Conservation (phyloP, 2,888 invertebrate genomes). For the Synanthedon formicaeformis region DNA sequence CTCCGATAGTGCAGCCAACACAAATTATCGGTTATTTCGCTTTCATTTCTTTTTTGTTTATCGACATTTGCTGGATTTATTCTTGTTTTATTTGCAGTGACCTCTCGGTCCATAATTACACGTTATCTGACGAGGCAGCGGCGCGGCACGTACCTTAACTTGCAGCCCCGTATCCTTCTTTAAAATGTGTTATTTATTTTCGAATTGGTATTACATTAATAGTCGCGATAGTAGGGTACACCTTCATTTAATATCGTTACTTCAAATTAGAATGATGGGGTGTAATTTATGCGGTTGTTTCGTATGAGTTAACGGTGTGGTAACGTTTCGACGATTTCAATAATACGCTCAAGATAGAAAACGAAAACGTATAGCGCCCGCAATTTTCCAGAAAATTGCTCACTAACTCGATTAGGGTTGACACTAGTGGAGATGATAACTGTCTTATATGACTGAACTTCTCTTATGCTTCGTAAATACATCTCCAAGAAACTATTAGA, state of each 20-base stretch:
- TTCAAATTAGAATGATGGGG: conserved; percentile 51
- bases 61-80: conserved; percentile 39
- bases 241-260: conserved; percentile 67
- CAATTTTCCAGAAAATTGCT: conserved; percentile 41
- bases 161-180: conserved; percentile 39
- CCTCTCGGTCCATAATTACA: conserved; percentile 63
- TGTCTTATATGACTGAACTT: too few relatives aligned
- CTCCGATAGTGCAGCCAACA: conserved; percentile 37
- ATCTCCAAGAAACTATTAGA: background rate
- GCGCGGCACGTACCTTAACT: conserved; percentile 45
- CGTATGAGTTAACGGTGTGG: conserved; percentile 10
- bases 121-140: conserved; percentile 33
- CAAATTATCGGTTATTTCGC: conserved; percentile 63
- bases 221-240: conserved; percentile 49
- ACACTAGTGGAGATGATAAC: background rate
- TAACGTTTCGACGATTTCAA: conserved; percentile 19
- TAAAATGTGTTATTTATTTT: conserved; percentile 65
- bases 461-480: too few relatives aligned
- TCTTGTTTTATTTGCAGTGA: conserved; percentile 61
- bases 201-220: conserved; percentile 65
- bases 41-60: conserved; percentile 59
- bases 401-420: background rate
- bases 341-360: conserved; percentile 16
- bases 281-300: conserved; percentile 49
- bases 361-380: conserved; percentile 25